Evolutionary conservation across 2,797 vertebrate species (phyloP).

Genomic region (Hephaestus fuliginosus): DNA sequence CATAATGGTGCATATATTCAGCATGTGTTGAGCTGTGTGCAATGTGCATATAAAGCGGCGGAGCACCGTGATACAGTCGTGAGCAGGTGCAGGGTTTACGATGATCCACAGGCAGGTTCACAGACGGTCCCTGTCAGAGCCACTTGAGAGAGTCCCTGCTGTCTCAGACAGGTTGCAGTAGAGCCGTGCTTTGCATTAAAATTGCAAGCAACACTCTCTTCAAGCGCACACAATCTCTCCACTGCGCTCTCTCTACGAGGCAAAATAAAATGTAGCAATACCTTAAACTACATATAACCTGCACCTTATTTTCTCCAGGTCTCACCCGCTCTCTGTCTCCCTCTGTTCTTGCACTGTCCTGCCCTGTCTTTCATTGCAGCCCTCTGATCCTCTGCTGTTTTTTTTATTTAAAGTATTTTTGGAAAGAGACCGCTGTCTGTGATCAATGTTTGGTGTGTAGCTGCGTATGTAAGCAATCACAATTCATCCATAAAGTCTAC

Average conservation of each 20-base stretch:
- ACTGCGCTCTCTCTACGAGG: constrained; percentile 35
- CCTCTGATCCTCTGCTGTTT: constrained; percentile 45
- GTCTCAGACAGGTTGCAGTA: constrained; percentile 77
- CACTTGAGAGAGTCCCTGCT: constrained; percentile 76
- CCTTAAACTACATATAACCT: constrained; percentile 42
- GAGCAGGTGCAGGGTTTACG: constrained; percentile 77
- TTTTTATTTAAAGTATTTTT: constrained; percentile 40
- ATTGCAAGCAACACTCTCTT: constrained; percentile 70
- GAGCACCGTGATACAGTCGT: constrained; percentile 53
- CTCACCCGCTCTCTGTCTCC: constrained; percentile 27
- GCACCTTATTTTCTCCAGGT: constrained; percentile 22
- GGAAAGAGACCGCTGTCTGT: constrained; percentile 61
- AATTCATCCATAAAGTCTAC: constrained; percentile 76
- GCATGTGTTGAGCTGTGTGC: constrained; percentile 72
- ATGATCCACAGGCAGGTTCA: constrained; percentile 74
- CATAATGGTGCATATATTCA: constrained; percentile 68
- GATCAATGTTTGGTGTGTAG: constrained; percentile 83
- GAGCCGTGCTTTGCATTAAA: constrained; percentile 80
- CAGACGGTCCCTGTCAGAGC: constrained; percentile 75
- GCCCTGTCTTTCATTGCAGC: constrained; percentile 47
- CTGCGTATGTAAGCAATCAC: constrained; percentile 83
- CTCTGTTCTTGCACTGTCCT: constrained; percentile 27
- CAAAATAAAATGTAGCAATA: constrained; percentile 53
- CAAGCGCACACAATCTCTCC: constrained; percentile 43
- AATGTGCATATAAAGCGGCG: constrained; percentile 64